Percentiles rank a stretch among this genome's conserved stretches.
Evolutionary conservation across 2,797 vertebrate species (phyloP).

Genomic region (Sciaenops ocellatus): DNA sequence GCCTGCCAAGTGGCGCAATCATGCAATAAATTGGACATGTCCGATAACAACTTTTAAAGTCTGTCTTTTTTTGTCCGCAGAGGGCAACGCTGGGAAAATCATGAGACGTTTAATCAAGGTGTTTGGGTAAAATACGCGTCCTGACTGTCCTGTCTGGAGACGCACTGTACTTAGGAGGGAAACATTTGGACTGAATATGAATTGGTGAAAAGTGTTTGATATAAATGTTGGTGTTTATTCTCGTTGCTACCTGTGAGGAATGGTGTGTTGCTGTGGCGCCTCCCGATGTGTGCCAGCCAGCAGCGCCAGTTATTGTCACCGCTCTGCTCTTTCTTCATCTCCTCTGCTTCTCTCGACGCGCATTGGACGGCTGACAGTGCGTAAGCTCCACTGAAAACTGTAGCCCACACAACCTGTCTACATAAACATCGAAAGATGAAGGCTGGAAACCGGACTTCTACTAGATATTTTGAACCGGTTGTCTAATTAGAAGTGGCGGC

Average conservation of each 20-base stretch:
- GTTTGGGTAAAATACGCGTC: background rate
- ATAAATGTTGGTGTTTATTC: background rate
- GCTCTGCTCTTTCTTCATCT: constrained; percentile 25
- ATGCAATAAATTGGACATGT: constrained; percentile 37
- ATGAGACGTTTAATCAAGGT: background rate
- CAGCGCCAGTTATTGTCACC: constrained; percentile 47
- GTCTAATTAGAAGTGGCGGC: constrained; percentile 38
- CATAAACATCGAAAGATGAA: constrained; percentile 46
- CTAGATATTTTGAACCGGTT: constrained; percentile 23
- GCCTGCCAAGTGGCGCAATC: constrained; percentile 66
- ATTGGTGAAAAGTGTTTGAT: background rate
- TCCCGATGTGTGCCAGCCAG: constrained; percentile 24
- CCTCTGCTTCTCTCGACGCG: constrained; percentile 55
- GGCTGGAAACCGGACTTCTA: constrained; percentile 44
- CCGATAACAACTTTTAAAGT: constrained; percentile 62
- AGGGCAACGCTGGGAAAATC: background rate
- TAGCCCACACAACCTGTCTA: constrained; percentile 37
- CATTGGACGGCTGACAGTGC: constrained; percentile 66
- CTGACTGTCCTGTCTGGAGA: background rate
- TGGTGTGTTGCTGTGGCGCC: constrained; percentile 26
- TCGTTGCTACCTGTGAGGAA: background rate
- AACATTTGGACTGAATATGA: background rate
- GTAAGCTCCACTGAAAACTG: constrained; percentile 54
- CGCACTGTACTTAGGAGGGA: background rate
- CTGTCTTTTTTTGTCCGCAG: constrained; percentile 7